Percentiles rank a stretch among this genome's conserved stretches.
These are phyloP conservation scores for Tipula vernalis DNA, from an alignment of 2,888 invertebrate genomes.

Conservation along the genomic window DNA sequence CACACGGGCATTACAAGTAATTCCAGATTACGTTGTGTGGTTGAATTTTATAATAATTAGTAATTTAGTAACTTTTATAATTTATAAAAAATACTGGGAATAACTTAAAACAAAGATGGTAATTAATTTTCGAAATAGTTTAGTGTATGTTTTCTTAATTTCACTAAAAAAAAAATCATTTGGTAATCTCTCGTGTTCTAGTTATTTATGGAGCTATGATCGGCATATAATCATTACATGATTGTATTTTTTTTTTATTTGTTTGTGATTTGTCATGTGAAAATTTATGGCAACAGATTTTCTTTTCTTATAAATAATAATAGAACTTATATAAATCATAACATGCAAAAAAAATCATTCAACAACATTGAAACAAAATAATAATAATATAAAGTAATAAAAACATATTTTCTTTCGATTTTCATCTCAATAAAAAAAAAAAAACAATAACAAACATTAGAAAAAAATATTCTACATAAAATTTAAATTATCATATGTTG, in stretches of 20 bases:
- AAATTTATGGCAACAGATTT: background rate
- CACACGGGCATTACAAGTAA: background rate
- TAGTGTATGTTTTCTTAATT: background rate
- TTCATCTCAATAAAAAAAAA: constrained; percentile 10
- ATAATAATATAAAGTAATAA: constrained; percentile 9
- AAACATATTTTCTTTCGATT: background rate
- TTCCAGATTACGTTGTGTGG: background rate
- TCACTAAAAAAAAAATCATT: background rate
- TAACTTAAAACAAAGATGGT: background rate
- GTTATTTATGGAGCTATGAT: background rate
- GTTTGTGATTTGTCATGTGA: background rate
- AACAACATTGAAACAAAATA: constrained; percentile 8
- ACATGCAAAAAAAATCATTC: background rate
- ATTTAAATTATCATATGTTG: constrained; percentile 27
- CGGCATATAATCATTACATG: background rate
- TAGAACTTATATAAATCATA: background rate
- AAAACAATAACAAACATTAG: background rate
- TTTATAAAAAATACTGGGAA: background rate
- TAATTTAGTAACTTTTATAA: background rate
- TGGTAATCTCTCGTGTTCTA: background rate
- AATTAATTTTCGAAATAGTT: background rate
- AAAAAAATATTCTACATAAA: constrained; percentile 17
- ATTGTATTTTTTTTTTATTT: background rate
- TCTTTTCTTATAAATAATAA: background rate
- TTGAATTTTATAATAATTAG: background rate